Conservation (phyloP, 2,113 vertebrate species). For the Pipra filicauda region DNA sequence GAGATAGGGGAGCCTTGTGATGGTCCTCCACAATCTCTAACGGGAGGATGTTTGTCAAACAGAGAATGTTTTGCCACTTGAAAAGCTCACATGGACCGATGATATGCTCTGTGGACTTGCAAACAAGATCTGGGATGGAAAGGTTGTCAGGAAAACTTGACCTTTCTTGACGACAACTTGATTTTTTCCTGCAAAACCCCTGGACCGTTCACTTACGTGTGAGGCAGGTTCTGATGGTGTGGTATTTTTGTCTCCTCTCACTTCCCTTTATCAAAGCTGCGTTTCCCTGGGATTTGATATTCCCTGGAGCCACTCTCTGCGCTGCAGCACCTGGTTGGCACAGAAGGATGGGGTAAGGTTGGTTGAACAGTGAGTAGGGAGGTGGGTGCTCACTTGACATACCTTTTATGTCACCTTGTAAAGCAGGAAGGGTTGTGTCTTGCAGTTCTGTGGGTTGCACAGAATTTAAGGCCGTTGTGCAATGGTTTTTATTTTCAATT, state of each 20-base stretch:
- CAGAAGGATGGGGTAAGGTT: neutral
- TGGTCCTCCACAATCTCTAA: neutral
- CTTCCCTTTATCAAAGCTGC: neutral
- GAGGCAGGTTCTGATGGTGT: neutral
- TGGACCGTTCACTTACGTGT: fast-evolving
- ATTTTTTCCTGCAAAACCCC: neutral
- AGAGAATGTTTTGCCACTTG: fast-evolving
- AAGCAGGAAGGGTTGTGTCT: neutral
- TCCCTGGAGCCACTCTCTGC: fast-evolving
- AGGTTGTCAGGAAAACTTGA: neutral
- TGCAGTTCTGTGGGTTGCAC: neutral
- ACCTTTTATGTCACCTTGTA: neutral
- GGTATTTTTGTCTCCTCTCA: neutral
- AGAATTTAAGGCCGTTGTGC: neutral
- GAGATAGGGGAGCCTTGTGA: fast-evolving
- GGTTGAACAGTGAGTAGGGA: neutral
- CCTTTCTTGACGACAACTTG: neutral
- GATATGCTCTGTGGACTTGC: fast-evolving
- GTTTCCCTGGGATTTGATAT: neutral
- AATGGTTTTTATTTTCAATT: neutral
- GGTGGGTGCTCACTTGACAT: fast-evolving
- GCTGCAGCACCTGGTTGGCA: neutral
- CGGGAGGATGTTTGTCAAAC: neutral
- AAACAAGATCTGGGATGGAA: too few species aligned
- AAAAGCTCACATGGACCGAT: fast-evolving